These are phyloP conservation scores for Triplophysa yarkandensis DNA, from an alignment of 2,797 vertebrate genomes.

Conservation along the genomic window DNA sequence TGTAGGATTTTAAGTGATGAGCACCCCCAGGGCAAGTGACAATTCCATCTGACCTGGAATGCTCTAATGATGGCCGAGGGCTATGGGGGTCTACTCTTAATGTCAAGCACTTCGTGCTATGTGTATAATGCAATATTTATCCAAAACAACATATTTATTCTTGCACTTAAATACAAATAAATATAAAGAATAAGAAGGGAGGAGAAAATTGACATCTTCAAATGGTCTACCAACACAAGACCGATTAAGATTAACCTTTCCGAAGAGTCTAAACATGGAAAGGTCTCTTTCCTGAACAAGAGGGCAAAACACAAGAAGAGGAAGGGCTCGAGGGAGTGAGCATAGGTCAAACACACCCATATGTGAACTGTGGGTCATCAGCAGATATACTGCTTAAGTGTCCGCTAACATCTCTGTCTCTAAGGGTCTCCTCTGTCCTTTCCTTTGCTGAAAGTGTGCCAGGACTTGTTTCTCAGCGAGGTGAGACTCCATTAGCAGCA, in stretches of 20 bases:
- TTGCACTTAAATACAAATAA: too few species aligned
- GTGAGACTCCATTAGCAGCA: slow-evolving; percentile 53
- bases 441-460: slow-evolving; percentile 40
- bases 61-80: too few species aligned
- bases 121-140: neutral
- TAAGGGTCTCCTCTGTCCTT: slow-evolving; percentile 21
- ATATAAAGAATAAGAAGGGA: too few species aligned
- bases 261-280: slow-evolving; percentile 32
- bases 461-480: slow-evolving; percentile 48
- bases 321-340: slow-evolving; percentile 51
- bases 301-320: slow-evolving; percentile 32
- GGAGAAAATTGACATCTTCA: neutral
- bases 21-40: too few species aligned
- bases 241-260: slow-evolving; percentile 25
- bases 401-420: slow-evolving; percentile 18
- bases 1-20: neutral
- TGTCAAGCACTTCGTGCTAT: too few species aligned
- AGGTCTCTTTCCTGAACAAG: slow-evolving; percentile 45
- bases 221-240: neutral
- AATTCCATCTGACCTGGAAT: too few species aligned
- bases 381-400: slow-evolving; percentile 30
- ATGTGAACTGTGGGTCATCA: slow-evolving; percentile 63
- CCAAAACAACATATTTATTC: neutral
- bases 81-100: too few species aligned
- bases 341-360: slow-evolving; percentile 72